phyloP scores from a whole-genome alignment of 2,113 vertebrate species.

The Trichomycterus rosablanca region DNA sequence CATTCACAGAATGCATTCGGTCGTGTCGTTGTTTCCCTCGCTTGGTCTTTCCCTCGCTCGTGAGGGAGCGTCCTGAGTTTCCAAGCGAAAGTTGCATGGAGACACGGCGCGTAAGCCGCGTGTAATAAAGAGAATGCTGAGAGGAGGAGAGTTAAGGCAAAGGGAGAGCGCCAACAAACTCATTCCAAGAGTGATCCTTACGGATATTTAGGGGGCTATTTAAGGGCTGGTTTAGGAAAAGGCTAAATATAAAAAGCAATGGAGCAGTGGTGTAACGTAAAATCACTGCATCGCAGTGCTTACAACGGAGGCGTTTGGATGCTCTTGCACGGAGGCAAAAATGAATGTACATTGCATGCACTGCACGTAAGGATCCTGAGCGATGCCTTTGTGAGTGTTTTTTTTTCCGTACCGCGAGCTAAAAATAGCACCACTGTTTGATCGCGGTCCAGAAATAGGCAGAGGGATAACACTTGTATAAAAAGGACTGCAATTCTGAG shows the following conservation, averaged over 20 bases:
- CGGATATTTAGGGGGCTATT: not conserved
- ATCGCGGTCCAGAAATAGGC: conserved; percentile 99
- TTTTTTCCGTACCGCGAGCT: conserved; percentile 77
- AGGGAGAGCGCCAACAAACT: conserved; percentile 33
- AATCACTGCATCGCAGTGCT: conserved; percentile 76
- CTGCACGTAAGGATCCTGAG: conserved; percentile 81
- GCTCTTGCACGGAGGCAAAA: conserved; percentile 68
- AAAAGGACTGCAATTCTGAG: conserved; percentile 86
- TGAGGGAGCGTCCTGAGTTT: conserved; percentile 53
- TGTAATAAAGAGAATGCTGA: conserved; percentile 45
- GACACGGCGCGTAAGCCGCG: conserved; percentile 47
- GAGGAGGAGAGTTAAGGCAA: conserved; percentile 39
- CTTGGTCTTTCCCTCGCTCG: conserved; percentile 13
- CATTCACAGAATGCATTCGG: not conserved
- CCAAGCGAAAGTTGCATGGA: conserved; percentile 58
- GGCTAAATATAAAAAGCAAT: not conserved
- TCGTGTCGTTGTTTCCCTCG: not conserved
- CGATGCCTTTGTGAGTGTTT: conserved; percentile 86
- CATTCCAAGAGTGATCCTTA: conserved; percentile 13
- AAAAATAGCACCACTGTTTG: conserved; percentile 99
- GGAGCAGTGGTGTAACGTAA: conserved; percentile 57
- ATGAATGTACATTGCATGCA: conserved; percentile 79
- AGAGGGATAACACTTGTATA: conserved; percentile 93
- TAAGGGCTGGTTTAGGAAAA: not conserved
- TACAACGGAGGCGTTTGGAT: conserved; percentile 70